Base-by-base conservation (phyloP, 2,888 invertebrate species). In the Atethmia centrago region DNA sequence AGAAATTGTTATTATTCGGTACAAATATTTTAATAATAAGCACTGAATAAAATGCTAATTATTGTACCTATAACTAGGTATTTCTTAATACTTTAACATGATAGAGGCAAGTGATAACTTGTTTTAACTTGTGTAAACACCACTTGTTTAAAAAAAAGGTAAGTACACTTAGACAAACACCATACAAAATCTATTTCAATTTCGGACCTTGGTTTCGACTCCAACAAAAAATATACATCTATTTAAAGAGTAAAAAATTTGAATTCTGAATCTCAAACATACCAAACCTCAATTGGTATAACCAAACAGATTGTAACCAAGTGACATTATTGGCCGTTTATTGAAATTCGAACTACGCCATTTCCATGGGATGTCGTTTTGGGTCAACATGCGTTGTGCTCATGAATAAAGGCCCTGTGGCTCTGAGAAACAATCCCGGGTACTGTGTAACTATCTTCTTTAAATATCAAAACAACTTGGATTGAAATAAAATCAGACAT, bases 321-420 rank as follows among this genome's bases (percentile, higher is more conserved):
- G 70, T 65, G 36, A 65, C 49, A 61, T 73, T 78, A 73, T 74
- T 77, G 71, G 56, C 40, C 67, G 68, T 77, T 81, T 76, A 83
- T 88, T 88, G 88, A 83, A 85, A 89, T 89, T 79, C 86, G 79
- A 83, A 82, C 81, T 68, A 69, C 62, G 78, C 65, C 82, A 89
- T 88, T 88, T 88, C 85, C 87, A 86, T 85, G 64, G 73, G 82
- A 73, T 74, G 72, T 51, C 66, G 67, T 76, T 77, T 77, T 77
- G 70, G 71, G 76, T 84, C 76, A 82, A 79, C 83, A 83, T 80
- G 79, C 80, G 77, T 74, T 74, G 77, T 81, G 36, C 81, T 89
- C 88, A 90, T 89, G 90, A 89, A 90, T 90, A 90, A 90, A 82
- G 85, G 86, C 79, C 79, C 79, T 72, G 74, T 66, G 83, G 84